Evolutionary conservation across 2,888 invertebrate species (phyloP), one percentile per base, ranked within the genome.

Genomic region (Helleia helle): DNA sequence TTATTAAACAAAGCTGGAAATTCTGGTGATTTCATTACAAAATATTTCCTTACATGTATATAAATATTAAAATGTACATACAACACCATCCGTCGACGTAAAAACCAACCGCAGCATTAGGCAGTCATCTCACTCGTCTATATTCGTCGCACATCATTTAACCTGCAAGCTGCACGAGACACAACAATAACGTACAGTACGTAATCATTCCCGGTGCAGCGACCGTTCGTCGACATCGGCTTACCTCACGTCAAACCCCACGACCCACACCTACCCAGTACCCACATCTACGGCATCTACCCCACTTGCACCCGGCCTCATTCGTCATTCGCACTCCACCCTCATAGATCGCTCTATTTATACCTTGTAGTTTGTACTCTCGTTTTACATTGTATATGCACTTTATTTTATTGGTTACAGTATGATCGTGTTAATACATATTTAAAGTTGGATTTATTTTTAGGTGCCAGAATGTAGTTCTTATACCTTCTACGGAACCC

Each of bases 121-220:
- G 22, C 14, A 18, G n/a, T n/a, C n/a, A n/a, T n/a, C n/a, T n/a
- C n/a, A n/a, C n/a, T 34, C 42, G 46, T 50, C 47, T 44, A 39
- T 48, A 50, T 50, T 48, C 50, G 43, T 22, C 30, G 38, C 46
- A 40, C 43, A 43, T 41, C 43, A 41, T 38, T 30, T 41, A 40
- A 41, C 38, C 37, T 29, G 29, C 31, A 34, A 18, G 7, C 31
- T 38, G 39, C 29, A 38, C 27, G 27, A 44, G 28, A 34, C 34
- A 34, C 34, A 34, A 34, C 34, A 22, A 34, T 34, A 34, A 34
- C 12, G 34, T 22, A 22, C 12, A 30, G 41, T 37, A 29, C 38
- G 39, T 49, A 38, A 40, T 34, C 34, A 34, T 22, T 34, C 34
- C 34, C 34, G 43, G 37, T 42, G 37, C 47, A 42, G 41, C 43